Evolutionary conservation across 2,797 vertebrate species (phyloP).

Genomic region (Chromis chromis): DNA sequence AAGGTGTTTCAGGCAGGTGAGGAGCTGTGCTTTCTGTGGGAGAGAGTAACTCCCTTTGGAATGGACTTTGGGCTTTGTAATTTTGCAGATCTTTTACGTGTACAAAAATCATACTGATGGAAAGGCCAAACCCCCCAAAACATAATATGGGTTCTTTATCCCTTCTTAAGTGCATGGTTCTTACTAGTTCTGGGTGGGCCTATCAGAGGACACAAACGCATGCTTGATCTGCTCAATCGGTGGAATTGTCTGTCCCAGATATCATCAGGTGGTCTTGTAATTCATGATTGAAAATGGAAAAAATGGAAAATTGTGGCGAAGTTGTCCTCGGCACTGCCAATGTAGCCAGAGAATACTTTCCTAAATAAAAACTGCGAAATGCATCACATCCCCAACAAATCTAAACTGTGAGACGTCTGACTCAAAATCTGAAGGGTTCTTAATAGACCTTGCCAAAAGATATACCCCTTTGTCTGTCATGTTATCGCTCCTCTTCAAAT

Average conservation of each 20-base stretch:
- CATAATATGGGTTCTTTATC: too few relatives aligned
- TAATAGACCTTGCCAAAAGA: conserved; percentile 46
- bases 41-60: too few relatives aligned
- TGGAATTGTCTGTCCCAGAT: conserved; percentile 25
- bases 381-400: background rate
- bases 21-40: too few relatives aligned
- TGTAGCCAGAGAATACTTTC: background rate
- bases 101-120: too few relatives aligned
- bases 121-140: too few relatives aligned
- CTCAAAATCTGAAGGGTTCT: conserved; percentile 35
- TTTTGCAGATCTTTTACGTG: too few relatives aligned
- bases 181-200: background rate
- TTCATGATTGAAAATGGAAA: conserved; percentile 18
- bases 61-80: too few relatives aligned
- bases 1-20: too few relatives aligned
- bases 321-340: background rate
- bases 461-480: conserved; percentile 15
- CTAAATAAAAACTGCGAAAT: conserved; percentile 1
- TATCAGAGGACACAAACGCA: conserved; percentile 22
- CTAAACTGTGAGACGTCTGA: conserved; percentile 1
- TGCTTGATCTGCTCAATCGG: conserved; percentile 21
- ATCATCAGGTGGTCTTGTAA: conserved; percentile 30
- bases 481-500: conserved; percentile 53
- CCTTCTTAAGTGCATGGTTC: background rate
- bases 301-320: conserved; percentile 6